Percentiles rank a stretch among this genome's conserved stretches.
phyloP scores from a whole-genome alignment of 2,797 vertebrate species.

The Squalus acanthias region DNA sequence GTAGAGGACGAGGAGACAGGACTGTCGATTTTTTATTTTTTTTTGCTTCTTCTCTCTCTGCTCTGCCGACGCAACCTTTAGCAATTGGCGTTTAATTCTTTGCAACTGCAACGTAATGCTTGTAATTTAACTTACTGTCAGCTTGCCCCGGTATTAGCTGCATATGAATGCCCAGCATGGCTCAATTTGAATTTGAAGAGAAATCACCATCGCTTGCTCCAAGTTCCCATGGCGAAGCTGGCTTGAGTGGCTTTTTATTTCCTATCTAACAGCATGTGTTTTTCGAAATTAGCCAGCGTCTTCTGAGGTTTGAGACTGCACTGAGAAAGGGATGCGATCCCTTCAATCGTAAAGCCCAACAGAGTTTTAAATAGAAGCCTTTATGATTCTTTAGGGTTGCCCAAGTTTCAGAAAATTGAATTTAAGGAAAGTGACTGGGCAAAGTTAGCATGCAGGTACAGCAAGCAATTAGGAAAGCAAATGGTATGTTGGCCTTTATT shows the following conservation, averaged over 20 bases:
- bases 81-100: neutral
- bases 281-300: neutral
- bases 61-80: neutral
- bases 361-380: no score
- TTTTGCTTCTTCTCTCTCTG: neutral
- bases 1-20: neutral
- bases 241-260: neutral
- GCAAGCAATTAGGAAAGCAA: no score
- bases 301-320: no score
- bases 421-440: neutral
- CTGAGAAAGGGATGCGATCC: neutral
- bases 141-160: neutral
- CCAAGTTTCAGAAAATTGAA: neutral
- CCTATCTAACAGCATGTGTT: neutral
- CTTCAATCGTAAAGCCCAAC: no score
- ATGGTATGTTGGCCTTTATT: no score
- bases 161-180: neutral
- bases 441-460: no score
- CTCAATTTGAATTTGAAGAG: neutral
- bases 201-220: neutral
- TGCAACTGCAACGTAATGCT: neutral
- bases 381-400: neutral
- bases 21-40: neutral
- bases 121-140: neutral
- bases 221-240: neutral